These are phyloP conservation scores for Hylaeus anthracinus DNA, from an alignment of 1,140 invertebrate species.

Conservation along the genomic window DNA sequence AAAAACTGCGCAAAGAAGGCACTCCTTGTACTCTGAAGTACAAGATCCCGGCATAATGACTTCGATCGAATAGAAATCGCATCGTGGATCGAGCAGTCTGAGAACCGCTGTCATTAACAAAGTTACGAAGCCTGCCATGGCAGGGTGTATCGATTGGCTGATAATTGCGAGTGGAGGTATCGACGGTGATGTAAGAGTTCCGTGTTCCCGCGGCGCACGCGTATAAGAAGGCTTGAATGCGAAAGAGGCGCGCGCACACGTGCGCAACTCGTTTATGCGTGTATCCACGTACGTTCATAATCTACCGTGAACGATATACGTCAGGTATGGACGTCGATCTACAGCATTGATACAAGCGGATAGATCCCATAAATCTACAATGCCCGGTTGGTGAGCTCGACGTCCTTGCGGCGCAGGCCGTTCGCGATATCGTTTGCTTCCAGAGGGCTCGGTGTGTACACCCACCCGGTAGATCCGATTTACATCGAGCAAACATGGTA, in stretches of 20 bases:
- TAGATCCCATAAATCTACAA: slow-evolving; percentile 49
- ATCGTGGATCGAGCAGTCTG: background rate
- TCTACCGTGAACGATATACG: slow-evolving; percentile 30
- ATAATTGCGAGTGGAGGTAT: slow-evolving; percentile 31
- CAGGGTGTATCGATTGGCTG: slow-evolving; percentile 2
- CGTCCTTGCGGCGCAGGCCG: slow-evolving; percentile 44
- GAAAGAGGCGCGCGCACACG: background rate
- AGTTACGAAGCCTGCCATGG: background rate
- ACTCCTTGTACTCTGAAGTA: too few relatives aligned
- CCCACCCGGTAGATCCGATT: slow-evolving; percentile 38
- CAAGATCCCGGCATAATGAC: too few relatives aligned
- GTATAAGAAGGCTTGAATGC: background rate
- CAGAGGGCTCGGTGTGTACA: slow-evolving; percentile 4
- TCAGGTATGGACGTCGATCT: slow-evolving; percentile 47
- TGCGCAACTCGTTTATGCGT: background rate
- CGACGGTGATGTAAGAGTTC: slow-evolving; percentile 44
- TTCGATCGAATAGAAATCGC: too few relatives aligned
- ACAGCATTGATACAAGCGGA: slow-evolving; percentile 40
- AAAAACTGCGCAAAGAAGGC: too few relatives aligned
- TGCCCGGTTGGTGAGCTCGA: slow-evolving; percentile 28
- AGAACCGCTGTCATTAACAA: slow-evolving; percentile 9
- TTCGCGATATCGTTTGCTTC: slow-evolving; percentile 18
- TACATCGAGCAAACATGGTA: slow-evolving; percentile 42
- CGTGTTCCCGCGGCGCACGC: slow-evolving; percentile 30
- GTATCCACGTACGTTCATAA: background rate